Evolutionary conservation across 2,113 vertebrate species (phyloP).

Genomic region (Theristicus caerulescens): DNA sequence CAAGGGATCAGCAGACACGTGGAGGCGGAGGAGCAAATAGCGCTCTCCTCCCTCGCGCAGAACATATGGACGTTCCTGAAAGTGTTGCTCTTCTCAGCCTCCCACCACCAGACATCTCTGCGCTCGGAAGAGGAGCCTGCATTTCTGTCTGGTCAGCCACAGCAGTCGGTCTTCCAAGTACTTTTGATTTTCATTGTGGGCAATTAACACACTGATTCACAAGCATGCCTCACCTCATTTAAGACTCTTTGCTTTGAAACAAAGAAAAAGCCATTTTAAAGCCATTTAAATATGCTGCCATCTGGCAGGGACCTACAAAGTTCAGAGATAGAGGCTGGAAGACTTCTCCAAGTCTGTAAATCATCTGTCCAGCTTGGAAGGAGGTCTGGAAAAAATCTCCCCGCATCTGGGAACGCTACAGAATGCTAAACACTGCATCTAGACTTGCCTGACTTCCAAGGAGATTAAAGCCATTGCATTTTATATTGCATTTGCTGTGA

Average conservation of each 20-base stretch:
- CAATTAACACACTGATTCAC: neutral
- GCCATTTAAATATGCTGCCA: neutral
- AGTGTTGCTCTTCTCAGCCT: neutral
- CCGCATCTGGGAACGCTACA: neutral
- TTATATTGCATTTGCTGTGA: neutral
- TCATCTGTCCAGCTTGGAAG: neutral
- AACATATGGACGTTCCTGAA: neutral
- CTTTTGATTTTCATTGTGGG: neutral
- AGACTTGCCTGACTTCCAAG: neutral
- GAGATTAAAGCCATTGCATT: neutral
- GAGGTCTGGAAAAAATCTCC: neutral
- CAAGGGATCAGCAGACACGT: neutral
- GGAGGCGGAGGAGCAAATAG: neutral
- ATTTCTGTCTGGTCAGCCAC: neutral
- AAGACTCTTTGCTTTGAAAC: neutral
- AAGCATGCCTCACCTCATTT: neutral
- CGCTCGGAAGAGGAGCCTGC: fast-evolving
- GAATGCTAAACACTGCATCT: fast-evolving
- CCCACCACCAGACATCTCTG: neutral
- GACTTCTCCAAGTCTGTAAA: neutral
- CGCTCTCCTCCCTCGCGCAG: neutral
- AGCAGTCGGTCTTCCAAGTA: neutral
- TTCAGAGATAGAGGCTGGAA: neutral
- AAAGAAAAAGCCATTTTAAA: neutral
- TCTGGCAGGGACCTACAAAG: neutral